Evolutionary conservation across 2,113 vertebrate genomes (phyloP), one percentile per base, ranked within the genome.

Genomic region (Corythornis cristatus): DNA sequence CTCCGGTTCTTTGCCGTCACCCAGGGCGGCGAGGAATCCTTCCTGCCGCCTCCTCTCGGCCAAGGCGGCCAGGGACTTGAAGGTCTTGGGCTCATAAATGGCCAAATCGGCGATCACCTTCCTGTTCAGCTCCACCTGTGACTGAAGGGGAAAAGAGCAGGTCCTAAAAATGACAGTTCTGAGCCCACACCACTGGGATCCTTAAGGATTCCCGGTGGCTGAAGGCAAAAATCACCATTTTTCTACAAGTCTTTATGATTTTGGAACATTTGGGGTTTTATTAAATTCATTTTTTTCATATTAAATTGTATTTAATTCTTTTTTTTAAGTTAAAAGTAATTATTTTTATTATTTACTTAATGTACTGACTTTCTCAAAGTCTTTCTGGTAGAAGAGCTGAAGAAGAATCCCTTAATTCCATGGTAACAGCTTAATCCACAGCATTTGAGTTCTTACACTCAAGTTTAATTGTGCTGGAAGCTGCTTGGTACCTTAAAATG

Each of bases 41-140:
- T 99, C 99, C 7, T 99, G 97, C 33, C 97, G 96, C 78, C 99
- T 98, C 67, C 98, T 97, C 54, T 96, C 96, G 2, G 99, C 98
- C 83, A 99, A 93, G 33, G 98, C 98, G 3, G 99, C 98, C 4
- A 99, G 93, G 6, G 99, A 98, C 42, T 98, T 98, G 95, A 99
- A 99, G 0, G 99, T 98, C 72, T 98, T 98, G 5, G 99, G 99
- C 79, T 99, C 99, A 3, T 98, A 99, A 95, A 99, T 97, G 5
- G 99, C 99, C 86, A 99, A 68, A 6, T 99, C 99, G 0, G 98
- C 98, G 37, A 99, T 95, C 4, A 98, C 95, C 4, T 98, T 99
- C 74, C 99, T 97, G 68, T 99, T 99, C 91, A 99, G 97, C 95
- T 98, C 98, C 89, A 99, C 98, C 50, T 98, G 99, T 70, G 97